phyloP scores from a whole-genome alignment of 2,797 vertebrate genomes.

The Rachycentron canadum region DNA sequence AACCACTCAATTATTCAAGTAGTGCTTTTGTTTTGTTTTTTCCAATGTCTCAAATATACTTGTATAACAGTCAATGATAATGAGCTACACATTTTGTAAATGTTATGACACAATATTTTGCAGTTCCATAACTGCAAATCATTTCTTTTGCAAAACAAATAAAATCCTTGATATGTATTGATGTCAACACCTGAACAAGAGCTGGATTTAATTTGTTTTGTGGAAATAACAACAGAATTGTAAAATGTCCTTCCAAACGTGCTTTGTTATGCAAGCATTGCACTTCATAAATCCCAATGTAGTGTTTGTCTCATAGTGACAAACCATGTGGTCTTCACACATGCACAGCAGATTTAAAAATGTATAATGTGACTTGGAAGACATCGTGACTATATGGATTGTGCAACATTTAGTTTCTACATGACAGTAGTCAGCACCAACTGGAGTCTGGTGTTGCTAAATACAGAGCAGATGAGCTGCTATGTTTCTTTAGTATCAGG shows the following conservation, averaged over 20 bases:
- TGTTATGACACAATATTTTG: background rate
- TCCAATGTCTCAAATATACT: background rate
- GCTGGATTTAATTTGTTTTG: background rate
- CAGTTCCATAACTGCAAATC: background rate
- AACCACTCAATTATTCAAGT: conserved; percentile 1
- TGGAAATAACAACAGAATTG: conserved; percentile 13
- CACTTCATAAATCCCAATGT: conserved; percentile 5
- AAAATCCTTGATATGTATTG: background rate
- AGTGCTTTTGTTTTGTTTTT: background rate
- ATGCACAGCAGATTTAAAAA: conserved; percentile 41
- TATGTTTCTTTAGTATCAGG: background rate
- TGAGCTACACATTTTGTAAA: background rate
- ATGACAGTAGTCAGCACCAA: conserved; percentile 72
- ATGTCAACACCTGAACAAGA: background rate
- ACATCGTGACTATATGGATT: conserved; percentile 68
- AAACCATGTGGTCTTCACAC: conserved; percentile 29
- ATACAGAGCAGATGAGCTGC: conserved; percentile 47
- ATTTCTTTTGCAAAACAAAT: background rate
- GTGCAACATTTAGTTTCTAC: conserved; percentile 82
- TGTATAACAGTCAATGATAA: background rate
- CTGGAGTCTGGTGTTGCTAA: conserved; percentile 46
- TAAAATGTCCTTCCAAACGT: background rate
- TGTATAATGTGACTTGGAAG: conserved; percentile 71
- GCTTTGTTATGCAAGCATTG: conserved; percentile 23
- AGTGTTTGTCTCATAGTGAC: conserved; percentile 10